phyloP scores from a whole-genome alignment of 2,113 vertebrate species.

The Strix aluco region DNA sequence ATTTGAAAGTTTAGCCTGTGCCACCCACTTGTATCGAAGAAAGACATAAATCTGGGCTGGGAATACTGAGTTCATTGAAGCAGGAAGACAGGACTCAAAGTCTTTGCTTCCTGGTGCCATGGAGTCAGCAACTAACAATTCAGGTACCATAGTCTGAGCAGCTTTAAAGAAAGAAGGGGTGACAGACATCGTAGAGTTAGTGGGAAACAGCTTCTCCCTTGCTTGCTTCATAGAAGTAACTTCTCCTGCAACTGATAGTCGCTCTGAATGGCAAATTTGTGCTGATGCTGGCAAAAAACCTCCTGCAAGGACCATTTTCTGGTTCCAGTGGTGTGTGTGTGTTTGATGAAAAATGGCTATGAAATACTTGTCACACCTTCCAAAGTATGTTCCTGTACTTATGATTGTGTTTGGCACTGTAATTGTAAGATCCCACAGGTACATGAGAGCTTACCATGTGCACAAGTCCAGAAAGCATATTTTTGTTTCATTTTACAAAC shows the following conservation, averaged over 20 bases:
- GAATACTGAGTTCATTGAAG: background rate
- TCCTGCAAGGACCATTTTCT: background rate
- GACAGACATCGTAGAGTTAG: background rate
- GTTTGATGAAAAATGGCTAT: background rate
- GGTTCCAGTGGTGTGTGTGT: background rate
- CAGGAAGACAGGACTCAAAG: background rate
- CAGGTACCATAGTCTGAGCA: background rate
- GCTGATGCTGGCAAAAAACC: background rate
- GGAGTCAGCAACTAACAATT: background rate
- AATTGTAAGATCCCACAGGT: background rate
- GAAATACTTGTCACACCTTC: background rate
- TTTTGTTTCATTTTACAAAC: background rate
- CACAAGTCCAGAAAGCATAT: background rate
- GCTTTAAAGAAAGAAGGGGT: background rate
- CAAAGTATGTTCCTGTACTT: background rate
- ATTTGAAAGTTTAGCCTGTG: background rate
- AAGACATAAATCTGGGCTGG: background rate
- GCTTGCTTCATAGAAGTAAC: background rate
- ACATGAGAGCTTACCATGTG: background rate
- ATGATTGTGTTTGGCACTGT: background rate
- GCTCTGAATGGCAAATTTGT: background rate
- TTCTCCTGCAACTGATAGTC: background rate
- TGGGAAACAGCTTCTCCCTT: background rate
- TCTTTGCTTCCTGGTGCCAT: background rate
- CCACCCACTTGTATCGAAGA: background rate